These are phyloP conservation scores for Sparidentex hasta DNA, from an alignment of 2,797 vertebrate genomes.

Conservation along the genomic window DNA sequence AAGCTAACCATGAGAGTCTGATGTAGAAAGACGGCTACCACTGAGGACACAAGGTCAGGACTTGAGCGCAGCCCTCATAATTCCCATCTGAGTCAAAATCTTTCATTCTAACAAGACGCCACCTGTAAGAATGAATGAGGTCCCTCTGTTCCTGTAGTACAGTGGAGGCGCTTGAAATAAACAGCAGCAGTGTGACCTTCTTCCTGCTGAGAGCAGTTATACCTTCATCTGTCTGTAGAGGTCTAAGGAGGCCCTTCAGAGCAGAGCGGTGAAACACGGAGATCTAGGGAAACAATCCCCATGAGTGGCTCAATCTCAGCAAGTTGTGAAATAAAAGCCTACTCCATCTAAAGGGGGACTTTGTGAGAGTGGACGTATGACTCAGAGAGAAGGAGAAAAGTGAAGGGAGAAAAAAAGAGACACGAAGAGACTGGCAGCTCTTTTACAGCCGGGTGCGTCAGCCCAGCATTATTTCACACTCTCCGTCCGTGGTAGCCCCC, in stretches of 20 bases:
- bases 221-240: constrained; percentile 59
- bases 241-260: constrained; percentile 56
- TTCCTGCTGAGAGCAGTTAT: constrained; percentile 47
- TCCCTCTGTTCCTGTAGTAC: constrained; percentile 5
- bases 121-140: constrained; percentile 18
- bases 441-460: constrained; percentile 72
- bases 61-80: neutral
- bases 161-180: constrained; percentile 33
- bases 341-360: constrained; percentile 71
- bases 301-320: constrained; percentile 64
- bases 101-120: neutral
- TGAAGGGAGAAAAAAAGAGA: constrained; percentile 44
- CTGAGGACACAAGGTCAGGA: constrained; percentile 7
- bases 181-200: constrained; percentile 27
- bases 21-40: neutral
- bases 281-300: constrained; percentile 72
- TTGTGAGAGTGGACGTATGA: constrained; percentile 74
- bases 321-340: constrained; percentile 75
- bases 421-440: constrained; percentile 59
- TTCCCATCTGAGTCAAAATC: neutral
- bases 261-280: constrained; percentile 45
- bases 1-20: neutral
- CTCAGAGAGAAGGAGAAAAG: constrained; percentile 62
- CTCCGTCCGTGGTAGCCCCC: constrained; percentile 58
- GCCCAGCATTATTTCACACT: constrained; percentile 73